phyloP scores from a whole-genome alignment of 2,797 vertebrate species.

The Tiaroga cobitis region DNA sequence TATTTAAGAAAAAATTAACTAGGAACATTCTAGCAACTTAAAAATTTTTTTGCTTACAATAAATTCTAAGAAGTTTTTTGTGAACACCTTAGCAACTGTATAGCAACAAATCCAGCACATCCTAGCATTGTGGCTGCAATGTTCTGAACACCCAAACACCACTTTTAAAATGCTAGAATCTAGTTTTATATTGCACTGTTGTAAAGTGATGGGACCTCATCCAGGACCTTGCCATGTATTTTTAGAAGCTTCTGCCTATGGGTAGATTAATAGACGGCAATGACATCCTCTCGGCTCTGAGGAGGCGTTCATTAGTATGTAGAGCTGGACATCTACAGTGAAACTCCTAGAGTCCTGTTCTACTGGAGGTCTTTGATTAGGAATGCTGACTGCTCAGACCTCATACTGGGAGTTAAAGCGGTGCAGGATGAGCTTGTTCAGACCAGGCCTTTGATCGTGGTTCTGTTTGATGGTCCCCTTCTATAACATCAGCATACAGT shows the following conservation, averaged over 20 bases:
- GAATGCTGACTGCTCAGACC: slow-evolving; percentile 43
- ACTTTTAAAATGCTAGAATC: not conserved
- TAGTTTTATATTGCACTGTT: not conserved
- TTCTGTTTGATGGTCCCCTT: slow-evolving; percentile 49
- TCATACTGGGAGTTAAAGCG: slow-evolving; percentile 40
- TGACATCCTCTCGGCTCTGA: slow-evolving; percentile 36
- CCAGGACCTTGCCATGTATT: not conserved
- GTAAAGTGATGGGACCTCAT: not conserved
- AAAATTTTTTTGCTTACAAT: too few species aligned
- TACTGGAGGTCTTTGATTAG: slow-evolving; percentile 59
- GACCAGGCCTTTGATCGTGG: slow-evolving; percentile 58
- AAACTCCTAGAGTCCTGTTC: slow-evolving; percentile 33
- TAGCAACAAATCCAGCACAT: not conserved
- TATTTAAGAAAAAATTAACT: too few species aligned
- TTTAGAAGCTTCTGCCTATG: not conserved
- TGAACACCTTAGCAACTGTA: too few species aligned
- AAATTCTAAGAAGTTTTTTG: too few species aligned
- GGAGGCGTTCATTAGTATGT: slow-evolving; percentile 49
- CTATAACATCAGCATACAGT: slow-evolving; percentile 39
- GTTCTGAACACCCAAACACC: not conserved
- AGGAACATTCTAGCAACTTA: too few species aligned
- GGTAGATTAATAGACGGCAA: slow-evolving; percentile 34
- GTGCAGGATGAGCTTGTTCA: slow-evolving; percentile 43
- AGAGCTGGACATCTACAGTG: slow-evolving; percentile 36
- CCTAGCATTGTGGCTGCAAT: not conserved